phyloP scores from a whole-genome alignment of 2,797 vertebrate species.

The Danionella dracula region DNA sequence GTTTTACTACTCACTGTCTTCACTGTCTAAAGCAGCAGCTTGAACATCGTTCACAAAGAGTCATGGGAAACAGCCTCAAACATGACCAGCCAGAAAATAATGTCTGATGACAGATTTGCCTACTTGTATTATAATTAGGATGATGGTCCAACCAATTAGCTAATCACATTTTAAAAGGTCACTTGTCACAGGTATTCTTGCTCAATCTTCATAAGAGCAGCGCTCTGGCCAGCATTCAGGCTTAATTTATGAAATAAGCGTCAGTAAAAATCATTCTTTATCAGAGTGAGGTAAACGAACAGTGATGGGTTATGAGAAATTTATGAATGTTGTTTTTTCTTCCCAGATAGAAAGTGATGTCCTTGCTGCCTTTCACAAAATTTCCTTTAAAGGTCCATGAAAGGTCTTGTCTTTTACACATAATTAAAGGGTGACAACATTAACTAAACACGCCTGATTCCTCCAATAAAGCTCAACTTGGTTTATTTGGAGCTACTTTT shows the following conservation, averaged over 20 bases:
- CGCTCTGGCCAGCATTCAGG: slow-evolving; percentile 9
- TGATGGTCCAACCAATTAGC: slow-evolving; percentile 34
- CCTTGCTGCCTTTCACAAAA: too few relatives aligned
- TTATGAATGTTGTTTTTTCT: slow-evolving; percentile 16
- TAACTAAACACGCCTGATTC: too few relatives aligned
- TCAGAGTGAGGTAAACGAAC: slow-evolving; percentile 6
- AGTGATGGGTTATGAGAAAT: slow-evolving; percentile 13
- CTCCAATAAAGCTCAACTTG: too few relatives aligned
- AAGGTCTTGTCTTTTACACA: too few relatives aligned
- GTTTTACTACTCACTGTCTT: too few relatives aligned
- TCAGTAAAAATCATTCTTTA: slow-evolving; percentile 42
- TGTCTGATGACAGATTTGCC: slow-evolving; percentile 40
- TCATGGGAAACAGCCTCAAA: too few relatives aligned
- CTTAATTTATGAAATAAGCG: slow-evolving; percentile 39
- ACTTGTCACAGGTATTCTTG: slow-evolving; percentile 37
- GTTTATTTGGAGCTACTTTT: too few relatives aligned
- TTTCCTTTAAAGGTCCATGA: too few relatives aligned
- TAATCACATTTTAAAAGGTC: slow-evolving; percentile 46
- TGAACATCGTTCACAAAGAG: too few relatives aligned
- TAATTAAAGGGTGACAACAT: too few relatives aligned
- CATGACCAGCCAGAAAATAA: slow-evolving; percentile 7
- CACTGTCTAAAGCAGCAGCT: too few relatives aligned
- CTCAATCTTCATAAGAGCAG: slow-evolving; percentile 38
- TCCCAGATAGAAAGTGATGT: too few relatives aligned
- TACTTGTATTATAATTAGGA: slow-evolving; percentile 35